Conservation (phyloP, 1,140 invertebrate species). For the Elysia chlorotica region DNA sequence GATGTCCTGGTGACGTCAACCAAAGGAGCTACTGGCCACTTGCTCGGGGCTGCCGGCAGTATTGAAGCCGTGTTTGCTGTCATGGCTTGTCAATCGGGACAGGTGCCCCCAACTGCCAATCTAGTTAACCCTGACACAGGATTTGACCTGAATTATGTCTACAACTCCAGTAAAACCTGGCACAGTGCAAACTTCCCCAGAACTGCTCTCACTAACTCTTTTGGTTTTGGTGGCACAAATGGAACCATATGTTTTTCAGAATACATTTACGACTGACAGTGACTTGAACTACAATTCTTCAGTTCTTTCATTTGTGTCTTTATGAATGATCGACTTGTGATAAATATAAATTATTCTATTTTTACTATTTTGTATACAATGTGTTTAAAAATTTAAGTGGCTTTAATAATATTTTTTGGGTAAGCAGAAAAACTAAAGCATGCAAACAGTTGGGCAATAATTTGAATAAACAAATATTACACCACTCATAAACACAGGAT, state of each 20-base stretch:
- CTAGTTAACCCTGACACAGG: conserved; percentile 71
- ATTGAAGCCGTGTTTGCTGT: conserved; percentile 88
- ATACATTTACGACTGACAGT: conserved; percentile 5
- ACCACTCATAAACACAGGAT: too few species aligned
- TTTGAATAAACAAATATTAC: too few species aligned
- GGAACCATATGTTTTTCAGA: conserved; percentile 75
- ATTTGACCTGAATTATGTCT: conserved; percentile 75
- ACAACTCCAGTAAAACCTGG: conserved; percentile 70
- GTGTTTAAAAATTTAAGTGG: too few species aligned
- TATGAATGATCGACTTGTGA: too few species aligned
- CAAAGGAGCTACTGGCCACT: conserved; percentile 93
- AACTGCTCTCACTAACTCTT: conserved; percentile 95
- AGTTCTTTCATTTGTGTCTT: too few species aligned
- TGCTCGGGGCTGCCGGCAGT: conserved; percentile 93
- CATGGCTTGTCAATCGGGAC: conserved; percentile 74
- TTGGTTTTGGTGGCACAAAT: conserved; percentile 99
- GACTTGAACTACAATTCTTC: too few species aligned
- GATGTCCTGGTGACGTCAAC: conserved; percentile 82
- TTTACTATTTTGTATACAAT: too few species aligned
- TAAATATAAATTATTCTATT: too few species aligned
- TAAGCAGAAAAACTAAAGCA: too few species aligned
- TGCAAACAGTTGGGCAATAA: too few species aligned
- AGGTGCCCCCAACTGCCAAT: conserved; percentile 91
- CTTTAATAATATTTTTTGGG: too few species aligned
- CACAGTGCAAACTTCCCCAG: conserved; percentile 54